Evolutionary conservation across 2,888 invertebrate species (phyloP).

Genomic region (Eueremaeus valkanovi): DNA sequence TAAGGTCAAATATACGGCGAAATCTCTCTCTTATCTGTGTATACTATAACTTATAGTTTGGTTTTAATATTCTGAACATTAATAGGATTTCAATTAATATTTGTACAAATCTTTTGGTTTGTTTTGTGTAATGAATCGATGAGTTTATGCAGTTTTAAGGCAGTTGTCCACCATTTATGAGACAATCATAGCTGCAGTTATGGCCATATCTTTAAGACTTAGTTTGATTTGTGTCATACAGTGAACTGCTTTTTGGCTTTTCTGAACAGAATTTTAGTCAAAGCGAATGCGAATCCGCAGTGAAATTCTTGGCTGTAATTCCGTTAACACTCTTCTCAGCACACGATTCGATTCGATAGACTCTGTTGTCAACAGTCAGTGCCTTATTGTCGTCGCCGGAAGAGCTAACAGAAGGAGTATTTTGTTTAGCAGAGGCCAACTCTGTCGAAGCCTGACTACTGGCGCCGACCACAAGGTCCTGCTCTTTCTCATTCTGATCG

Average conservation of each 20-base stretch:
- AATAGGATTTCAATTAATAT: background rate
- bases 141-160: background rate
- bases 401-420: background rate
- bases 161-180: conserved; percentile 17
- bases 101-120: background rate
- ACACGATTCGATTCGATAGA: background rate
- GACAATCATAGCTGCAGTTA: conserved; percentile 11
- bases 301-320: conserved; percentile 4
- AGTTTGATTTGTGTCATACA: no score
- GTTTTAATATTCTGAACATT: no score
- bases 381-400: background rate
- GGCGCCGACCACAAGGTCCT: no score
- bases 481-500: no score
- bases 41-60: background rate
- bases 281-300: conserved; percentile 1
- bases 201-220: background rate
- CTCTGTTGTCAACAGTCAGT: conserved; percentile 5
- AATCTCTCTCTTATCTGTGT: no score
- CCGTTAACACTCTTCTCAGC: background rate
- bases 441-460: no score
- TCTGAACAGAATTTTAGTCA: background rate
- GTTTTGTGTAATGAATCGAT: background rate
- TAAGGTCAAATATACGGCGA: background rate
- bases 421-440: background rate
- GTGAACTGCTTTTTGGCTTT: background rate